These are phyloP conservation scores for Escarpia spicata DNA, from an alignment of 2,888 invertebrate species.

Conservation along the genomic window DNA sequence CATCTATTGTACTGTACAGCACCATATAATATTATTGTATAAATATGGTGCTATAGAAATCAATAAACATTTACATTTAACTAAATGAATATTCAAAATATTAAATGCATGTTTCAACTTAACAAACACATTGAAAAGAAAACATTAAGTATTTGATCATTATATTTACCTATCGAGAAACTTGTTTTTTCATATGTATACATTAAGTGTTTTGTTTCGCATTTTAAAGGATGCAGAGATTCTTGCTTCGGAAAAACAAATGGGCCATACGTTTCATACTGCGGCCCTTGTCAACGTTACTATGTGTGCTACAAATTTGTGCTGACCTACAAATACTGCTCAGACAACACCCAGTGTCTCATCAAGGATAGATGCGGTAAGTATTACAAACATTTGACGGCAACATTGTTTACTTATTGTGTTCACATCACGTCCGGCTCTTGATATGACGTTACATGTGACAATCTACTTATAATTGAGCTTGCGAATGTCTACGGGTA, in stretches of 20 bases:
- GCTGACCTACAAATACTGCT: neutral
- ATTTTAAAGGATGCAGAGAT: neutral
- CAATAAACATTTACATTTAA: too few species aligned
- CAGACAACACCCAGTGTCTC: neutral
- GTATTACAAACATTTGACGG: neutral
- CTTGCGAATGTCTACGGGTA: too few species aligned
- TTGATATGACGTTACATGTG: too few species aligned
- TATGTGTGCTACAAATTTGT: neutral
- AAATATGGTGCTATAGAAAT: too few species aligned
- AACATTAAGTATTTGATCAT: too few species aligned
- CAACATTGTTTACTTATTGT: neutral
- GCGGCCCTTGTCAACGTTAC: neutral
- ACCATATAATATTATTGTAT: too few species aligned
- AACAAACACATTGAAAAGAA: too few species aligned
- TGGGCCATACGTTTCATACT: neutral
- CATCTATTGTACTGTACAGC: too few species aligned
- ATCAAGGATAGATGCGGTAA: neutral
- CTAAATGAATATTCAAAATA: too few species aligned
- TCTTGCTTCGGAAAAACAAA: neutral
- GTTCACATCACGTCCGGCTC: too few species aligned
- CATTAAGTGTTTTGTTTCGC: neutral
- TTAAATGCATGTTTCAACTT: too few species aligned
- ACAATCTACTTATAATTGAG: too few species aligned
- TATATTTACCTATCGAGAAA: neutral
- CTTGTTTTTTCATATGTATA: neutral